Evolutionary conservation across 2,113 vertebrate genomes (phyloP).

Genomic region (Misgurnus anguillicaudatus): DNA sequence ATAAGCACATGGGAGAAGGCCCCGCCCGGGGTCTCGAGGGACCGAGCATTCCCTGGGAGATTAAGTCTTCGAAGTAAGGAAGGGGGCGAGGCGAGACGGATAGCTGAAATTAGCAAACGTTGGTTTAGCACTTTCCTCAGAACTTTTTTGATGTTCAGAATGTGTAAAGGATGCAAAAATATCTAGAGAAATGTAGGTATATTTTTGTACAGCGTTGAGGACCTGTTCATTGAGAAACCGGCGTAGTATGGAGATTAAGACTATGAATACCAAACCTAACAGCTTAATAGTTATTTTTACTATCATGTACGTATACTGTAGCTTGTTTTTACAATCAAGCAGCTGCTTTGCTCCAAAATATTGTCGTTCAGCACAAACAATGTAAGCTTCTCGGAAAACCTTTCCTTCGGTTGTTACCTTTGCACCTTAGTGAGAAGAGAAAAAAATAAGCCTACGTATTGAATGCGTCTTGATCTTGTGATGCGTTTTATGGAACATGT

Average conservation of each 20-base stretch:
- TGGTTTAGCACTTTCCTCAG: conserved; percentile 76
- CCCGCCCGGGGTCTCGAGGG: background rate
- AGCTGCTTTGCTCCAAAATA: conserved; percentile 75
- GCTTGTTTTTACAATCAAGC: conserved; percentile 75
- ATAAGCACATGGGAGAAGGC: conserved; percentile 5
- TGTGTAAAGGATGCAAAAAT: conserved; percentile 77
- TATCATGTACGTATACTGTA: conserved; percentile 76
- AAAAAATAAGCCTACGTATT: conserved; percentile 74
- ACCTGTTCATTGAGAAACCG: conserved; percentile 60
- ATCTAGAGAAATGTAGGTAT: conserved; percentile 76
- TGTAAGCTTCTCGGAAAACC: conserved; percentile 68
- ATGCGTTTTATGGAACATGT: conserved; percentile 89
- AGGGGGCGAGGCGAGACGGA: conserved; percentile 1
- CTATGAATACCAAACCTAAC: conserved; percentile 71
- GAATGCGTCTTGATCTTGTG: conserved; percentile 85
- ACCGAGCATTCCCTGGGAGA: conserved; percentile 18
- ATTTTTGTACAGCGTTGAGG: conserved; percentile 79
- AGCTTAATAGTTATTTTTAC: conserved; percentile 74
- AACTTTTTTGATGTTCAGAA: conserved; percentile 76
- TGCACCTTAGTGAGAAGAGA: conserved; percentile 77
- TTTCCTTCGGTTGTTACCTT: conserved; percentile 64
- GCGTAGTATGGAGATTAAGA: conserved; percentile 49
- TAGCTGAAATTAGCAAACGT: conserved; percentile 62
- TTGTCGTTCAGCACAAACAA: conserved; percentile 74
- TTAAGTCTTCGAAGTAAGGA: conserved; percentile 32